phyloP scores from a whole-genome alignment of 1,140 invertebrate species.

The Drosophila trapezifrons region DNA sequence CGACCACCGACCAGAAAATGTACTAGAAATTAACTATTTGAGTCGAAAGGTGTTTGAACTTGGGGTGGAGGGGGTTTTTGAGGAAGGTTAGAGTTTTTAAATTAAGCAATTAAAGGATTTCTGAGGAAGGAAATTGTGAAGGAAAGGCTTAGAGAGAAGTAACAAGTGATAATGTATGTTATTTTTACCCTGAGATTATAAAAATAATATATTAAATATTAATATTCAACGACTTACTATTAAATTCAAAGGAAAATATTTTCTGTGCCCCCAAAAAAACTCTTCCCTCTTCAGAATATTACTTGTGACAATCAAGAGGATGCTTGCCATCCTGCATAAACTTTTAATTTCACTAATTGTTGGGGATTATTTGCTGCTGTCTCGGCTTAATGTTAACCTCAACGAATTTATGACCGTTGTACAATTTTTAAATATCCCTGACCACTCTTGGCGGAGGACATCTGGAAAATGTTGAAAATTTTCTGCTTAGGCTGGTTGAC shows the following conservation, averaged over 20 bases:
- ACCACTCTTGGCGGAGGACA: conserved; percentile 43
- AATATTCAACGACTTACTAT: too few species aligned
- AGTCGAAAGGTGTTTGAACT: conserved; percentile 8
- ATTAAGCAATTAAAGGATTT: not conserved
- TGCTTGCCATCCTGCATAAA: conserved; percentile 16
- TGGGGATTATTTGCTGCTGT: conserved; percentile 59
- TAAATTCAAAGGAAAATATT: too few species aligned
- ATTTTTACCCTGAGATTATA: too few species aligned
- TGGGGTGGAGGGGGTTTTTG: not conserved
- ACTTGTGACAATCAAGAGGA: not conserved
- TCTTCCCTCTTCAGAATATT: not conserved
- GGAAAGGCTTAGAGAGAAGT: not conserved
- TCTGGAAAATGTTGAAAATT: conserved; percentile 59
- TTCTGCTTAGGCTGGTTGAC: conserved; percentile 46
- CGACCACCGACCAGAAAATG: conserved; percentile 9
- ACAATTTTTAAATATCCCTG: conserved; percentile 50
- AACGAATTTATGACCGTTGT: conserved; percentile 66
- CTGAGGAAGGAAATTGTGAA: too few species aligned
- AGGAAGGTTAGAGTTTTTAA: not conserved
- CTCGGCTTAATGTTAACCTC: conserved; percentile 48
- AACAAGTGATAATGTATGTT: too few species aligned
- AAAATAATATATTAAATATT: too few species aligned
- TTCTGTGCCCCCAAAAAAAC: not conserved
- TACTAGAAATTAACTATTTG: conserved; percentile 25
- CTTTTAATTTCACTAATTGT: conserved; percentile 74